Conservation (phyloP, 2,797 vertebrate species). For the Lemur catta region DNA sequence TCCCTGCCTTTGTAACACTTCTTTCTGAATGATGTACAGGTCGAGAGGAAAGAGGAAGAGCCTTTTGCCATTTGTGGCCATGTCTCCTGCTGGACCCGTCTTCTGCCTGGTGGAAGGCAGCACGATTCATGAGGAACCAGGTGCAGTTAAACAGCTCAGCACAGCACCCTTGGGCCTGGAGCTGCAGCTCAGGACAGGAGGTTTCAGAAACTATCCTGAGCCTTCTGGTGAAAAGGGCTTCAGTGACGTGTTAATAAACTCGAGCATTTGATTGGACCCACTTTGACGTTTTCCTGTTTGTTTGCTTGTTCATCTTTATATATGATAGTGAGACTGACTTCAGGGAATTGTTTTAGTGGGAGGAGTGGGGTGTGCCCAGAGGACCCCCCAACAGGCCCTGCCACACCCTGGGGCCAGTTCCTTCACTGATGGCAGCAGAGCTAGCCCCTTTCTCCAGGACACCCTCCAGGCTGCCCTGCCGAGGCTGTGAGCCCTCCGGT, state of each 20-base stretch:
- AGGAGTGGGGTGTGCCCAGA: not conserved
- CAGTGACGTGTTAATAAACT: not conserved
- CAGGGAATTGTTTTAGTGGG: not conserved
- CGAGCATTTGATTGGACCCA: not conserved
- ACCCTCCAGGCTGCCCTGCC: not conserved
- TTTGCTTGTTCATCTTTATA: not conserved
- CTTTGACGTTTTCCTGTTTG: not conserved
- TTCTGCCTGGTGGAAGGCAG: not conserved
- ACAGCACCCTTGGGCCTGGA: not conserved
- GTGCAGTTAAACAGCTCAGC: not conserved
- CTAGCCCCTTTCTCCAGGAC: not conserved
- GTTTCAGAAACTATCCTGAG: not conserved
- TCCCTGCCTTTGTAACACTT: not conserved
- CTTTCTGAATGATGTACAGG: not conserved
- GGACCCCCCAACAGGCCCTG: not conserved
- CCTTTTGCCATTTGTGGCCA: not conserved
- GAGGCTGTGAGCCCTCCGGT: not conserved
- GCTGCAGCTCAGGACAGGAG: not conserved
- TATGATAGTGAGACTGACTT: not conserved
- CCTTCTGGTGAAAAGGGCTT: not conserved
- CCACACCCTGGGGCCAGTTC: not conserved
- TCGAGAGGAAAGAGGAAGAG: not conserved
- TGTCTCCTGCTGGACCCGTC: not conserved
- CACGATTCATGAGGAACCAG: not conserved
- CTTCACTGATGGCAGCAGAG: not conserved